Evolutionary conservation across 2,113 vertebrate genomes (phyloP).

Genomic region (Sorex araneus): DNA sequence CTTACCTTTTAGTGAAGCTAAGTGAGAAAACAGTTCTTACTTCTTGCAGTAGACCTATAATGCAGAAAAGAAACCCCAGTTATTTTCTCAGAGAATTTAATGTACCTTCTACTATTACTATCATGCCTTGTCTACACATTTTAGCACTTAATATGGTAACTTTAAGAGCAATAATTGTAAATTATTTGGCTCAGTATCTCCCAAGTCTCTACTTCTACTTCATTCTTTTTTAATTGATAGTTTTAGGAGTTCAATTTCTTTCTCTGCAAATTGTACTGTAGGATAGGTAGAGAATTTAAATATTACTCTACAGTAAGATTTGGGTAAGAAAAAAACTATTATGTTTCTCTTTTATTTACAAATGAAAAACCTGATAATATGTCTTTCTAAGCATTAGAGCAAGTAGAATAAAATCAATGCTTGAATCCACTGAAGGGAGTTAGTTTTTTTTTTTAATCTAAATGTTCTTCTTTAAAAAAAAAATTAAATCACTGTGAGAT

Average conservation of each 20-base stretch:
- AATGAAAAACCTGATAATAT: neutral
- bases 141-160: neutral
- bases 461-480: too few relatives aligned
- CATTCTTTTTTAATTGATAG: neutral
- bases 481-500: too few relatives aligned
- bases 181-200: neutral
- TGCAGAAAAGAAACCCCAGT: neutral
- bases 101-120: neutral
- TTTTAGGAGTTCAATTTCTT: neutral
- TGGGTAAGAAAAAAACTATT: neutral
- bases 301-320: neutral
- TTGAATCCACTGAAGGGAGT: neutral
- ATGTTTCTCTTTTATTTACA: neutral
- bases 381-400: neutral
- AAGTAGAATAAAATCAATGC: neutral
- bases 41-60: neutral
- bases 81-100: constrained; percentile 9
- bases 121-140: neutral
- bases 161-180: neutral
- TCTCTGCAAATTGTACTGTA: neutral
- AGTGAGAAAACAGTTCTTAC: neutral
- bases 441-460: too few relatives aligned
- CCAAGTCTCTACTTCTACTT: neutral
- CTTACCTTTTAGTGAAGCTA: neutral
- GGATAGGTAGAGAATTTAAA: neutral